These are phyloP conservation scores for Lasioglossum leucozonium DNA, from an alignment of 2,888 invertebrate species.

Conservation along the genomic window DNA sequence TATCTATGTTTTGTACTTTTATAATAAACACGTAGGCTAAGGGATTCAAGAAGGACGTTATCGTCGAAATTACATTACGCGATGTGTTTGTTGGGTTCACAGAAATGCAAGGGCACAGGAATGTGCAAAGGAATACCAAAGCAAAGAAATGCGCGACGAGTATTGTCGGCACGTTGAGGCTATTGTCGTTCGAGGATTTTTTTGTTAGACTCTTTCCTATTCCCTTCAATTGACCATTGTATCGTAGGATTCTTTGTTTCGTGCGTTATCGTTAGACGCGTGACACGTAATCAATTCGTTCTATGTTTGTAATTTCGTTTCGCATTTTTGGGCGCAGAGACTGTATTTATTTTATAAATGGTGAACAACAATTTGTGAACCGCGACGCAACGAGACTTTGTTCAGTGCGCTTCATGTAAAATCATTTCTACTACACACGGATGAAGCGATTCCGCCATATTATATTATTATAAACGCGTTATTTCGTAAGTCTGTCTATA, in stretches of 20 bases:
- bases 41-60: constrained; percentile 37
- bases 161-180: constrained; percentile 82
- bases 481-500: constrained; percentile 54
- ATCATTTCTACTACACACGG: constrained; percentile 50
- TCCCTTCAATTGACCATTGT: constrained; percentile 39
- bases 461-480: constrained; percentile 64
- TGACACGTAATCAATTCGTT: constrained; percentile 22
- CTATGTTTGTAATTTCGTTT: constrained; percentile 20
- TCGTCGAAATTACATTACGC: constrained; percentile 58
- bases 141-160: constrained; percentile 82
- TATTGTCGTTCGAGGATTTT: constrained; percentile 52
- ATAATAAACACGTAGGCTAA: constrained; percentile 72
- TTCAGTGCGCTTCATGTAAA: constrained; percentile 27
- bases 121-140: constrained; percentile 83
- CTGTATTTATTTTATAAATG: constrained; percentile 46
- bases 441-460: constrained; percentile 75
- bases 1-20: constrained; percentile 77
- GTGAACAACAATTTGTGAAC: constrained; percentile 11
- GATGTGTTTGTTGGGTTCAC: constrained; percentile 79
- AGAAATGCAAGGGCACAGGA: constrained; percentile 82
- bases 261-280: constrained; percentile 41
- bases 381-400: constrained; percentile 18
- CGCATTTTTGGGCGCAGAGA: constrained; percentile 5
- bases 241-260: constrained; percentile 42
- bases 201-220: constrained; percentile 44